Evolutionary conservation across 2,888 invertebrate species (phyloP), one percentile per base, ranked within the genome.

Genomic region (Myathropa florea): DNA sequence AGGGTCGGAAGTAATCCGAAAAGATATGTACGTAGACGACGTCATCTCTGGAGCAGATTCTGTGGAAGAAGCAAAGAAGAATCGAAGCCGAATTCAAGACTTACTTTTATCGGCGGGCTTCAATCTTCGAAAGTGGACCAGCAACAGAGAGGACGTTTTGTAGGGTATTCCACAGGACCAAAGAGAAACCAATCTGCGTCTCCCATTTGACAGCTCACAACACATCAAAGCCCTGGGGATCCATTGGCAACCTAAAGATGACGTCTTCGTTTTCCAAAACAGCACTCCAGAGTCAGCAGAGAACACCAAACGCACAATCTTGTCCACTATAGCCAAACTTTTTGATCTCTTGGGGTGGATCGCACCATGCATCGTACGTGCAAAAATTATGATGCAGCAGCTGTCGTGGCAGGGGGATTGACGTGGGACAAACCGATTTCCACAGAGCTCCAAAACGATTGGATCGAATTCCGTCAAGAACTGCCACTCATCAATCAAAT

Each of bases 311-410:
- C 14, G 64, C 2, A 46, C 57, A 3, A 53, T 75, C 10, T 23
- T 36, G 23, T 64, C 39, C 6, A 21, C 36, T 0, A 63, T 28
- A 6, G 39, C 39, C 3, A 64, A 39, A 39, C 23, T 64, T 2
- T 64, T 36, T 23, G 64, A 64, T 39, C 64, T 23, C n/a, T 14
- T 36, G 23, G 64, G 39, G 6, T 64, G 64, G 23, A 64, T 64
- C 23, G 18, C 36, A 21, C 64, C 39, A 18, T 64, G 64, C 39
- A 64, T 64, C 21, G 24, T 39, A 39, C 33, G 36, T 21, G 36
- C 39, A 36, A 64, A 64, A 39, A 64, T 64, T 18, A 64, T 64
- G 12, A 39, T 64, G 64, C 64, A 64, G 21, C 39, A 64, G 24
- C 33, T 64, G 33, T 64, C 23, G 64, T 21, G 21, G 18, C 23